phyloP scores from a whole-genome alignment of 1,140 invertebrate genomes.

The Neodiprion lecontei region DNA sequence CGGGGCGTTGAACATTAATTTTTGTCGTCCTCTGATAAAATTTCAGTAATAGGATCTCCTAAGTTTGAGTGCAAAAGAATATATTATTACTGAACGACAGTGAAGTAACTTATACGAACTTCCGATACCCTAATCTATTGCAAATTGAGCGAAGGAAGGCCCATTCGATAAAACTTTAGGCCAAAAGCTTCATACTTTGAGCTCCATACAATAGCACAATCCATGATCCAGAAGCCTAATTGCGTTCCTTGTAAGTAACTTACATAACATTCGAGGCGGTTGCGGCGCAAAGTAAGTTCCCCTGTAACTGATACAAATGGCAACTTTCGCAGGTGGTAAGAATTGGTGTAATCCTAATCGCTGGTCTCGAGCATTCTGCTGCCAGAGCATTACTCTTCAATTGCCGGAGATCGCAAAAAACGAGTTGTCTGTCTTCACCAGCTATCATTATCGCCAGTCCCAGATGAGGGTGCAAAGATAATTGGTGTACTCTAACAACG shows the following conservation, averaged over 20 bases:
- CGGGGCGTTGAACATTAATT: too few species aligned
- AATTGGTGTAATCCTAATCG: constrained; percentile 66
- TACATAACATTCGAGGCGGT: constrained; percentile 71
- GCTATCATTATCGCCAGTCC: constrained; percentile 72
- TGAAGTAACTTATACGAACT: too few species aligned
- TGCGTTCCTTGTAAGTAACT: constrained; percentile 34
- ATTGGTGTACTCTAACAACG: constrained; percentile 69
- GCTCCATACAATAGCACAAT: too few species aligned
- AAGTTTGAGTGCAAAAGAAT: too few species aligned
- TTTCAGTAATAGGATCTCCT: too few species aligned
- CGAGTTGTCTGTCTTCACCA: constrained; percentile 69
- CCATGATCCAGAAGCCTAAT: too few species aligned
- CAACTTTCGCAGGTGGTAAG: constrained; percentile 66
- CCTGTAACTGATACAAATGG: constrained; percentile 67
- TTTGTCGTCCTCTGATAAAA: too few species aligned
- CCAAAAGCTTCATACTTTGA: too few species aligned
- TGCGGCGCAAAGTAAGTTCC: constrained; percentile 68
- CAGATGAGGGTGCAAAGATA: constrained; percentile 66
- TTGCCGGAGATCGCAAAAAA: constrained; percentile 70
- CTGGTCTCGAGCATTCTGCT: constrained; percentile 67
- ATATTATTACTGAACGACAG: too few species aligned
- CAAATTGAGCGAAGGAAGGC: too few species aligned
- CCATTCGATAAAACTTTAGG: too few species aligned
- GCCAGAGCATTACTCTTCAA: constrained; percentile 68
- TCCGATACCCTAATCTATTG: too few species aligned